A percentile compares a stretch with the other conserved stretches of the same genome.
These are phyloP conservation scores for Pachliopta kotzebuea DNA, from an alignment of 2,888 invertebrate genomes.

Conservation along the genomic window DNA sequence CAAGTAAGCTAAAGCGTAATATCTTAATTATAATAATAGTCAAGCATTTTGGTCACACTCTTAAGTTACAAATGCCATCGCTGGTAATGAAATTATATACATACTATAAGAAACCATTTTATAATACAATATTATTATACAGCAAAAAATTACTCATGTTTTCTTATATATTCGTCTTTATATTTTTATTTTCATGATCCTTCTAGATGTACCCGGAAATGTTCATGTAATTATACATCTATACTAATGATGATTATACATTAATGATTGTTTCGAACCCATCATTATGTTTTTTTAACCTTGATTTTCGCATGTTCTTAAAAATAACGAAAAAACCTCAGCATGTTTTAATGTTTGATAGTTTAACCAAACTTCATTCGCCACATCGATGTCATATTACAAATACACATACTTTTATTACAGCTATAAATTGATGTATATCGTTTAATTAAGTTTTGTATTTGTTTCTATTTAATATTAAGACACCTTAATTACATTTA, in stretches of 20 bases:
- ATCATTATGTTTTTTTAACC: not conserved
- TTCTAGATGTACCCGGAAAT: not conserved
- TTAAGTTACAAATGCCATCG: not conserved
- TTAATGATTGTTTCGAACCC: not conserved
- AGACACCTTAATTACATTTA: no score
- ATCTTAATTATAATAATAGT: constrained; percentile 11
- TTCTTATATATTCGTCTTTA: no score
- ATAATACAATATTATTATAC: no score
- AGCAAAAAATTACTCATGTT: no score
- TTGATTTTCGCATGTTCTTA: constrained; percentile 2
- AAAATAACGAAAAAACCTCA: not conserved
- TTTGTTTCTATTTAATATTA: no score
- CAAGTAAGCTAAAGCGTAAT: constrained; percentile 16
- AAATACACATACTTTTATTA: no score
- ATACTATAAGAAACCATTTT: not conserved
- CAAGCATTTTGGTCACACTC: constrained; percentile 10
- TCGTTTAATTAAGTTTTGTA: no score
- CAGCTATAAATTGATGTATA: no score
- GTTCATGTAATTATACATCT: not conserved
- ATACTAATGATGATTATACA: not conserved
- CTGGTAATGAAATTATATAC: not conserved
- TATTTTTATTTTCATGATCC: not conserved
- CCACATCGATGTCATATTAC: no score
- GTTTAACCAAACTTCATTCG: not conserved
- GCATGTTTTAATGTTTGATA: not conserved